Evolutionary conservation across 2,797 vertebrate genomes (phyloP).

Genomic region (Botia almorhae): DNA sequence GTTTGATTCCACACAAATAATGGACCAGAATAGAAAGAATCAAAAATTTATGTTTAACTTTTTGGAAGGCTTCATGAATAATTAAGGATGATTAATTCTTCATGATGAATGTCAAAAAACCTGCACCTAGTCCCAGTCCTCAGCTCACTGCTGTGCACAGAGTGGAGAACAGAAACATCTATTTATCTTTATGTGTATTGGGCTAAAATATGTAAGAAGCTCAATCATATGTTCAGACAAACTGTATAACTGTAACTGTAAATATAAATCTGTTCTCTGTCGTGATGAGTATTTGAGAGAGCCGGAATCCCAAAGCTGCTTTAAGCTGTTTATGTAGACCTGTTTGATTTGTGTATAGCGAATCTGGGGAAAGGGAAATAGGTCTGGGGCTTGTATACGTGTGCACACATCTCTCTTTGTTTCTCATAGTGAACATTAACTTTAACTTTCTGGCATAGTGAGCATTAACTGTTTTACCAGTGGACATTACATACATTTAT

Average conservation of each 20-base stretch:
- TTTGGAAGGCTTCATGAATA: constrained; percentile 76
- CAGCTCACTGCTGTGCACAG: background rate
- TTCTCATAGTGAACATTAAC: background rate
- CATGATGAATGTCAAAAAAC: constrained; percentile 81
- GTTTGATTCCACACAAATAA: constrained; percentile 80
- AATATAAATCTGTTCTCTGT: constrained; percentile 49
- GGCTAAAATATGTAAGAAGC: constrained; percentile 43
- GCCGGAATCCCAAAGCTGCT: constrained; percentile 18
- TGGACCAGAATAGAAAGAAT: constrained; percentile 70
- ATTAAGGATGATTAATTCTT: constrained; percentile 82
- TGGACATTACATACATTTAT: background rate
- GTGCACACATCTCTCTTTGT: background rate
- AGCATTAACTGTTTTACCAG: background rate
- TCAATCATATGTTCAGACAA: constrained; percentile 32
- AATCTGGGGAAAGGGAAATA: constrained; percentile 14
- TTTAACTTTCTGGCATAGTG: too few relatives aligned
- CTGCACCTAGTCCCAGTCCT: constrained; percentile 72
- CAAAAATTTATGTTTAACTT: constrained; percentile 81
- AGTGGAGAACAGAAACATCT: background rate
- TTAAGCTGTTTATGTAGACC: constrained; percentile 51
- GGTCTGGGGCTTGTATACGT: constrained; percentile 38
- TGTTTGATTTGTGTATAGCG: constrained; percentile 50
- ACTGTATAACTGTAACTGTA: constrained; percentile 10
- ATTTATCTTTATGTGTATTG: constrained; percentile 43
- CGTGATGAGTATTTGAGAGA: constrained; percentile 35